Conservation (phyloP, 1,140 invertebrate genomes). For the Zaprionus kolodkinae region DNA sequence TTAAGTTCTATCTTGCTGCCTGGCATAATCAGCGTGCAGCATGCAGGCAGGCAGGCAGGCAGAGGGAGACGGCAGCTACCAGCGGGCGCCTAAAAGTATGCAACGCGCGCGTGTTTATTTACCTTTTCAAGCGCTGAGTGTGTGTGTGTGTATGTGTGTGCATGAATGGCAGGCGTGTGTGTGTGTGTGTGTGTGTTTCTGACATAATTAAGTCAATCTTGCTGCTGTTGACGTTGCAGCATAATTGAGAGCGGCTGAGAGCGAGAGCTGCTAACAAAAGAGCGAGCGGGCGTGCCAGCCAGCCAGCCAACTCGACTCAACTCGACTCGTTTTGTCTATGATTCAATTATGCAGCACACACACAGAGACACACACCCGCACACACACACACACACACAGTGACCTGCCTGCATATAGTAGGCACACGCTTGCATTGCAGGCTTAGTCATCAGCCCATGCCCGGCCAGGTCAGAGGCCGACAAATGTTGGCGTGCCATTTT, state of each 20-base stretch:
- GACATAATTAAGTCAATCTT: conserved; percentile 81
- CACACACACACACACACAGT: background rate
- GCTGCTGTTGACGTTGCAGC: conserved; percentile 70
- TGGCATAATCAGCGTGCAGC: conserved; percentile 61
- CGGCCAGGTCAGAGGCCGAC: background rate
- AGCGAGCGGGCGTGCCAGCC: conserved; percentile 14
- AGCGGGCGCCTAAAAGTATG: conserved; percentile 53
- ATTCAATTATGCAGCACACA: conserved; percentile 64
- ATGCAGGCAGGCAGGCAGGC: conserved; percentile 33
- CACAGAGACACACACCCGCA: background rate
- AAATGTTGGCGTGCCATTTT: conserved; percentile 58
- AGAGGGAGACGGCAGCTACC: no score
- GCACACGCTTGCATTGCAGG: background rate
- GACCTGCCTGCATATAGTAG: background rate
- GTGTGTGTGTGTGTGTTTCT: conserved; percentile 46
- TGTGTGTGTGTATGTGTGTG: conserved; percentile 13
- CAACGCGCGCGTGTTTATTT: conserved; percentile 68
- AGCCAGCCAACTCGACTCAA: conserved; percentile 3
- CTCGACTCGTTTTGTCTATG: conserved; percentile 53
- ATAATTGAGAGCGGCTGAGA: conserved; percentile 73
- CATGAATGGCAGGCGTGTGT: conserved; percentile 12
- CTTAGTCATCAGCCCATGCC: background rate
- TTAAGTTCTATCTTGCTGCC: conserved; percentile 38
- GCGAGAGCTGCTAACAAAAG: conserved; percentile 31
- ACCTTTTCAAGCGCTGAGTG: conserved; percentile 49